Conservation (phyloP, 2,113 vertebrate genomes). For the Hippocampus zosterae region DNA sequence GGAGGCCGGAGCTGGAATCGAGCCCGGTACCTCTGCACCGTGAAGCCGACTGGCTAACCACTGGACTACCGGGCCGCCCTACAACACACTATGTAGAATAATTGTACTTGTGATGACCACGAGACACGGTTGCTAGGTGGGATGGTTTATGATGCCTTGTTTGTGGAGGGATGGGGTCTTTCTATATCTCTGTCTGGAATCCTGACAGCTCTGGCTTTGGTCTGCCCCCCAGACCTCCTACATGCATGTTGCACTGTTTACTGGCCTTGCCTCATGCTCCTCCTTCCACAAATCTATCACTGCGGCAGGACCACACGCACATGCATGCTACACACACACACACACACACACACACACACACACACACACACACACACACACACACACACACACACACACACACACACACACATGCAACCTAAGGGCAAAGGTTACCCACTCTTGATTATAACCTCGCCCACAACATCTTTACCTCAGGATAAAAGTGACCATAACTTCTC, state of each 20-base stretch:
- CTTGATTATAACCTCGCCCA: conserved; percentile 24
- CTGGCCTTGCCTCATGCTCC: conserved; percentile 45
- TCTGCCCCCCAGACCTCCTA: conserved; percentile 65
- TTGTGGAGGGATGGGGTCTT: conserved; percentile 50
- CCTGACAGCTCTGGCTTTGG: conserved; percentile 68
- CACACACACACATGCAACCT: too few relatives aligned
- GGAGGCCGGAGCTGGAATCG: too few relatives aligned
- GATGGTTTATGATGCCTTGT: conserved; percentile 37
- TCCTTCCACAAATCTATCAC: conserved; percentile 63
- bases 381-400: conserved; percentile 54
- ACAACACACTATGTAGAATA: neutral
- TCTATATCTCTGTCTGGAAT: conserved; percentile 62
- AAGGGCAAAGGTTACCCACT: conserved; percentile 18
- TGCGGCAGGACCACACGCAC: conserved; percentile 63
- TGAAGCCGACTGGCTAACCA: too few relatives aligned
- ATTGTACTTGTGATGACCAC: neutral
- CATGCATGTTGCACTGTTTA: conserved; percentile 61
- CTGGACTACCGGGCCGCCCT: too few relatives aligned
- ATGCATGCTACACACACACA: conserved; percentile 19
- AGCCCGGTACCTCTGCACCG: too few relatives aligned
- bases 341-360: conserved; percentile 53
- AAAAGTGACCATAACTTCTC: conserved; percentile 4
- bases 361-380: conserved; percentile 24
- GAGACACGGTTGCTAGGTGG: conserved; percentile 23
- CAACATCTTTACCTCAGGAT: conserved; percentile 8